phyloP scores from a whole-genome alignment of 2,113 vertebrate genomes.

The Meleagris gallopavo region DNA sequence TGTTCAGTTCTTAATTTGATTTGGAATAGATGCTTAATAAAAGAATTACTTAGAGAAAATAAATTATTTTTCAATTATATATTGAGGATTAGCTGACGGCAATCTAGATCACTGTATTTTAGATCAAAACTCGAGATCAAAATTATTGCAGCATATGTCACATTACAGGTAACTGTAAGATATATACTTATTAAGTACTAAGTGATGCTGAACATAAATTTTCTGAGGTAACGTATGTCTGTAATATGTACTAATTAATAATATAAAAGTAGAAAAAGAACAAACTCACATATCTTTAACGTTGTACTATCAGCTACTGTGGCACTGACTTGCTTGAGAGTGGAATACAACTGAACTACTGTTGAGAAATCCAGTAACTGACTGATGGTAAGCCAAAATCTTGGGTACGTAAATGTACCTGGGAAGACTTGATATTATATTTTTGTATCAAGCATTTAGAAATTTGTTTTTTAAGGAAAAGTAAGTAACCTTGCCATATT shows the following conservation, averaged over 20 bases:
- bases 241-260: background rate
- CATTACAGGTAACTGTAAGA: background rate
- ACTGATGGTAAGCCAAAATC: background rate
- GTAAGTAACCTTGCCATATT: background rate
- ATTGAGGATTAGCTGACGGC: background rate
- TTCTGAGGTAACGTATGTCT: background rate
- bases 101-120: background rate
- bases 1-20: constrained; percentile 56
- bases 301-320: background rate
- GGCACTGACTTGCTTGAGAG: background rate
- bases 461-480: background rate
- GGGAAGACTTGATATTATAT: background rate
- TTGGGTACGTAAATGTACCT: background rate
- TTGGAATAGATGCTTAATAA: constrained; percentile 47
- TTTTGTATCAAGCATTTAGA: background rate
- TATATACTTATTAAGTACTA: background rate
- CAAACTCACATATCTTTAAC: background rate
- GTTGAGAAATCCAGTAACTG: background rate
- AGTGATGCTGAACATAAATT: background rate
- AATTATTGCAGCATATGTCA: background rate
- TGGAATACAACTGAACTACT: background rate
- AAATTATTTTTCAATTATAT: constrained; percentile 40
- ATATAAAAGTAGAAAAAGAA: background rate
- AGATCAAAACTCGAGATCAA: background rate
- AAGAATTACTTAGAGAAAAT: constrained; percentile 64